These are phyloP conservation scores for Scarus forsteni DNA, from an alignment of 2,797 vertebrate genomes.

Conservation along the genomic window DNA sequence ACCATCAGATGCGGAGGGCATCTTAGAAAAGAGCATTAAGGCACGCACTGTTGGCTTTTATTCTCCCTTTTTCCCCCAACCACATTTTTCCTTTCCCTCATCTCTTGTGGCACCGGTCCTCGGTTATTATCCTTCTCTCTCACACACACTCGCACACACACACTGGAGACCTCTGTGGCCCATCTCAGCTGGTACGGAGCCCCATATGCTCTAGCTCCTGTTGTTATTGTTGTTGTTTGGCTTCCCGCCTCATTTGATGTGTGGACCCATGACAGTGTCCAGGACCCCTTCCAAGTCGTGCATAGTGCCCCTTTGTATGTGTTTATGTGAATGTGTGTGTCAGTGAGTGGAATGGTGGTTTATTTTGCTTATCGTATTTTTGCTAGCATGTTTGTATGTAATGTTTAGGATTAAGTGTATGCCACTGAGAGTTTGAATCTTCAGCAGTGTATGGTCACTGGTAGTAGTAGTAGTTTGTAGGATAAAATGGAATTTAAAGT, in stretches of 20 bases:
- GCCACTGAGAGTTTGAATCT: neutral
- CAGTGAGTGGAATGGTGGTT: conserved; percentile 3
- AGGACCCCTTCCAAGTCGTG: conserved; percentile 79
- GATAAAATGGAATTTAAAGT: no score
- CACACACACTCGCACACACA: conserved; percentile 36
- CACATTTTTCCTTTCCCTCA: conserved; percentile 30
- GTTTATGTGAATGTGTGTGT: conserved; percentile 12
- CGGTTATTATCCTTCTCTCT: conserved; percentile 32
- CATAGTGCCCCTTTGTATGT: conserved; percentile 43
- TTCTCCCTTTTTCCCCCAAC: conserved; percentile 40
- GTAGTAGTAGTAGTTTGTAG: no score
- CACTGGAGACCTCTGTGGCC: conserved; percentile 68
- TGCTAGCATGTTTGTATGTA: neutral
- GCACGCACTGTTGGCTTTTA: conserved; percentile 6
- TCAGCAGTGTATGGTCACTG: neutral
- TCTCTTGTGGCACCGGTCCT: conserved; percentile 37
- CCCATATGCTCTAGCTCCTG: conserved; percentile 83
- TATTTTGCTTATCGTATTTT: neutral
- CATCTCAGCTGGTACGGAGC: conserved; percentile 79
- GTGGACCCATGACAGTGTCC: conserved; percentile 82
- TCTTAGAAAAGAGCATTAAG: neutral
- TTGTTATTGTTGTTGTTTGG: conserved; percentile 85
- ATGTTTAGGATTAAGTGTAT: neutral
- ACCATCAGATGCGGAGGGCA: conserved; percentile 12
- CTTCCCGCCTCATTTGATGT: conserved; percentile 79